Evolutionary conservation across 2,888 invertebrate species (phyloP), one percentile per base, ranked within the genome.

Genomic region (Entomobrya proxima): DNA sequence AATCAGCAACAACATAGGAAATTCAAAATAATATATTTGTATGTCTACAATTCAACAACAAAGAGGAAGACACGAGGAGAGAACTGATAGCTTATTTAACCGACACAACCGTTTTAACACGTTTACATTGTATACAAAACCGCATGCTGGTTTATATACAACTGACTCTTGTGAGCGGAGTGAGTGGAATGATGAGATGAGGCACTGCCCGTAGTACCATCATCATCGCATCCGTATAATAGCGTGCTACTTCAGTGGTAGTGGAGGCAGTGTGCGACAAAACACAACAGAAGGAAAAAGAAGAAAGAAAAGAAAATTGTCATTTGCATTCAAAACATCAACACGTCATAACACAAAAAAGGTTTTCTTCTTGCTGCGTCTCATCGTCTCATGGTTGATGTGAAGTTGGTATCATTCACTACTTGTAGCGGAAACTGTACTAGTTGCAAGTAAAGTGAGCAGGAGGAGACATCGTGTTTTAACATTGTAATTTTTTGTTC

Each of bases 301-400:
- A n/a, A 64, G 6, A 15, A 47, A 30, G 47, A 32, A 58, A 77
- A 55, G 55, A 79, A 85, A 85, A 79, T 79, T 85, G 85, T 85
- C 85, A 79, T 85, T 85, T 85, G 74, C 85, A 85, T 85, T 85
- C 74, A 85, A 85, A 85, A 72, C 85, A 85, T 85, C 85, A 85
- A 85, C 85, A 85, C 85, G 79, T 85, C 85, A 85, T 85, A 85
- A 85, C 55, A 85, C 58, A 85, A 79, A 78, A 75, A 76, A 64
- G 47, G 40, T 75, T 82, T 82, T 75, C 27, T 79, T 79, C 55
- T 27, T 44, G 58, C 37, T 61, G 47, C 80, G 24, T n/a, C 1
- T 58, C 58, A 44, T 40, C 13, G 69, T n/a, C 30, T 58, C 27
- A 55, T 44, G 50, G 3, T 50, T n/a, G 32, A 27, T 61, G 77